A percentile compares a stretch with the other conserved stretches of the same genome.
phyloP scores from a whole-genome alignment of 2,113 vertebrate genomes.

The Telmatochromis sp. region DNA sequence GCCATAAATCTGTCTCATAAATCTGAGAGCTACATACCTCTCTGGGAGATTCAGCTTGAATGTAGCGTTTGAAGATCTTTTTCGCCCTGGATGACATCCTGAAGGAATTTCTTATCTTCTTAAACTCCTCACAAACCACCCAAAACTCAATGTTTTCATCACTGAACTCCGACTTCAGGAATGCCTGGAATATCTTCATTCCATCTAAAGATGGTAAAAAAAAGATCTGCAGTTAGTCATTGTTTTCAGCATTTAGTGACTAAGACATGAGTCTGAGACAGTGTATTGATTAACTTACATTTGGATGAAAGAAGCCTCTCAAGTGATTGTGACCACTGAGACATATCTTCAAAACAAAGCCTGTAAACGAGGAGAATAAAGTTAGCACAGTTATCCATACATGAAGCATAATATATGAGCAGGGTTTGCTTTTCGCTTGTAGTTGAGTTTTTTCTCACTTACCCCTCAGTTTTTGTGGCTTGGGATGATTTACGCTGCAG shows the following conservation, averaged over 20 bases:
- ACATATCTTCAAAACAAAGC: conserved; percentile 59
- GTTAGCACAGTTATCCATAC: conserved; percentile 3
- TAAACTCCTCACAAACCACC: conserved; percentile 75
- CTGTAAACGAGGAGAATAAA: conserved; percentile 25
- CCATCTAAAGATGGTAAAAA: conserved; percentile 52
- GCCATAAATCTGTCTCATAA: neutral
- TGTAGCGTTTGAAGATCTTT: conserved; percentile 74
- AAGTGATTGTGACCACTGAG: conserved; percentile 72
- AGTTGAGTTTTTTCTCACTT: neutral
- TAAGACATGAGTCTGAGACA: neutral
- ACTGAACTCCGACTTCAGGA: conserved; percentile 76
- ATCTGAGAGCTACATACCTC: conserved; percentile 63
- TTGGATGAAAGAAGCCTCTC: conserved; percentile 71
- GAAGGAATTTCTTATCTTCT: conserved; percentile 63
- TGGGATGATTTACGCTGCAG: conserved; percentile 19
- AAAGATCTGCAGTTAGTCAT: neutral
- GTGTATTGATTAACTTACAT: conserved; percentile 51
- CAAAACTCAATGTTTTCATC: conserved; percentile 81
- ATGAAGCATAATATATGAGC: neutral
- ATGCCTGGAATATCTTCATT: conserved; percentile 69
- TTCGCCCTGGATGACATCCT: conserved; percentile 65
- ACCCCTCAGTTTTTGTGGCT: conserved; percentile 8
- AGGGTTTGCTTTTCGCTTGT: neutral
- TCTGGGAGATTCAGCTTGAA: conserved; percentile 68
- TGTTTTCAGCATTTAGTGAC: neutral